Base-by-base conservation (phyloP, 1,140 invertebrate species). In the Eriocheir sinensis region DNA sequence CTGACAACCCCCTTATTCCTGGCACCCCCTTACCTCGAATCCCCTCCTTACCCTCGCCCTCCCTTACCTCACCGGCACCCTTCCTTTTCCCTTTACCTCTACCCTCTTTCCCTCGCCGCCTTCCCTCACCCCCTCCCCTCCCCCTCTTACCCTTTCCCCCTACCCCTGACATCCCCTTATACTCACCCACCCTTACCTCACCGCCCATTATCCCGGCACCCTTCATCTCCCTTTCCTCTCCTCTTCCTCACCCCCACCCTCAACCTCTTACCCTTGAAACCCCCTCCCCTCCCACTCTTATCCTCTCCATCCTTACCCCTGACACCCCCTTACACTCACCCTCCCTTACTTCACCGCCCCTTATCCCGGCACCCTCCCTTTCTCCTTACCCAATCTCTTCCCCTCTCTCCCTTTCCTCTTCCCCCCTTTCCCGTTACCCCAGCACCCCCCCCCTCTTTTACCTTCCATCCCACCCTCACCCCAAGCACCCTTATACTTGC, bases 401-500 rank as follows among this genome's bases (percentile, higher is more conserved):
- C 21, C 81, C 81, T 38, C 81, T 85, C 81, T 85, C 81, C 81
- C 81, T 85, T 30, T 17, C 81, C 81, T 8, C 79, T 0, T 81
- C 81, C 81, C 30, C n/a, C 15, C 81, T n/a, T 17, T 32, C 15
- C n/a, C 40, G 81, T n/a, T n/a, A n/a, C n/a, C n/a, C n/a, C n/a
- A n/a, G n/a, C n/a, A n/a, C n/a, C n/a, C n/a, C n/a, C n/a, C n/a
- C n/a, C n/a, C n/a, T n/a, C n/a, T n/a, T n/a, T n/a, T n/a, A n/a
- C n/a, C n/a, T n/a, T n/a, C n/a, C n/a, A n/a, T n/a, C n/a, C n/a
- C n/a, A n/a, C n/a, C n/a, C n/a, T n/a, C n/a, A n/a, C n/a, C n/a
- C n/a, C n/a, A n/a, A n/a, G n/a, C n/a, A n/a, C n/a, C n/a, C n/a
- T n/a, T n/a, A n/a, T n/a, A n/a, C n/a, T n/a, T n/a, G n/a, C n/a